Evolutionary conservation across 2,797 vertebrate genomes (phyloP), one percentile per base, ranked within the genome.

Genomic region (Takifugu rubripes): DNA sequence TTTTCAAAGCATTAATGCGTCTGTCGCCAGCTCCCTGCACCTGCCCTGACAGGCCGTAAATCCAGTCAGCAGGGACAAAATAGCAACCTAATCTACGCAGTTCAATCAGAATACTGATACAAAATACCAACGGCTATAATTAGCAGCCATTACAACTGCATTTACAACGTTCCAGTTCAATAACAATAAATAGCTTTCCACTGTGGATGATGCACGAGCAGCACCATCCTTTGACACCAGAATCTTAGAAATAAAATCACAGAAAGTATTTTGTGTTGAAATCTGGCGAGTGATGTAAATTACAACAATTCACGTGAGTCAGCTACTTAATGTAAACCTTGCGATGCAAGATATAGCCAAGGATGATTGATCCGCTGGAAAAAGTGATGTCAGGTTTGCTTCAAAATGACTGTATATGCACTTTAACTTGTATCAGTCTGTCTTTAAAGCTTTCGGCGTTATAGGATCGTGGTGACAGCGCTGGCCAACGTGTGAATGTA

Each of bases 141-240:
- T 84, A 82, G 75, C 29, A 49, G 53, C 57, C 40, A 49, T 77
- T 57, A 69, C 60, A 60, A 47, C 45, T 62, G 24, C 29, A 49
- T 58, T 42, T 26, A 25, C 78, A 46, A 5, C 31, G 56, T 14
- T 43, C 36, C 12, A 40, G 12, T 40, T 40, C 36, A 40, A 14
- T 12, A 40, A 4, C 36, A 14, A 40, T 14, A 1, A 40, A 40
- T 40, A 40, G 10, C 36, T 40, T 36, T 10, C 36, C 36, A 14
- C 36, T 6, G 33, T 36, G 36, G 36, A 40, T 40, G 36, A 3
- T 40, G 12, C 36, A 14, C 27, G 27, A 29, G 27, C 27, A 29
- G 27, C 27, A 21, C 7, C 3, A 12, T 40, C 36, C 36, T 14
- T 40, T 3, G 31, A 33, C 8, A 33, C 9, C 9, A 12, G 14